Evolutionary conservation across 2,888 invertebrate species (phyloP).

Genomic region (Eugnorisma glareosa): DNA sequence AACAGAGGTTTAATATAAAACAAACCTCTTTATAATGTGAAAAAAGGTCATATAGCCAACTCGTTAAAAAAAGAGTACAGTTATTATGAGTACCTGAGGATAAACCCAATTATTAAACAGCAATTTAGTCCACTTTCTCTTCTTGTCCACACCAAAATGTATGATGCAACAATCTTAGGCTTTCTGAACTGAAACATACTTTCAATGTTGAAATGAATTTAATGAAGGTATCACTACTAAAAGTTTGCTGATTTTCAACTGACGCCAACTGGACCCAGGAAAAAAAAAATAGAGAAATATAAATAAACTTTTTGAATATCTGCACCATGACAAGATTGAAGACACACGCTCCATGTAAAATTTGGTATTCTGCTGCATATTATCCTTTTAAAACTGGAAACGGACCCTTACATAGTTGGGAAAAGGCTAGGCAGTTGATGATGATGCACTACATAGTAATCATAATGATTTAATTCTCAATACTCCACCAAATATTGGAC

Average conservation of each 20-base stretch:
- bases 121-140: slow-evolving; percentile 25
- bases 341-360: not conserved
- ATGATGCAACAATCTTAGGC: slow-evolving; percentile 12
- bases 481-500: not conserved
- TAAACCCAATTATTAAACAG: not conserved
- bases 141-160: not conserved
- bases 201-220: not conserved
- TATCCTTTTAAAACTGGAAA: not conserved
- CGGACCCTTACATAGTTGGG: not conserved
- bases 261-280: not conserved
- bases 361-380: not conserved
- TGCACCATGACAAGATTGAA: not conserved
- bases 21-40: rapidly evolving
- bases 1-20: not conserved
- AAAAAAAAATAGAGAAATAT: not conserved
- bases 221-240: not conserved
- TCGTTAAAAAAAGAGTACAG: not conserved
- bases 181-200: not conserved
- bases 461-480: not conserved
- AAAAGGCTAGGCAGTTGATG: not conserved
- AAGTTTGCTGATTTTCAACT: not conserved
- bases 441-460: not conserved
- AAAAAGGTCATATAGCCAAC: not conserved
- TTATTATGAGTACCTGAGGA: not conserved
- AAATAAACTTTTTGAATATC: not conserved